Conservation (phyloP, 2,797 vertebrate genomes). For the Mormyrus hasselquistii region DNA sequence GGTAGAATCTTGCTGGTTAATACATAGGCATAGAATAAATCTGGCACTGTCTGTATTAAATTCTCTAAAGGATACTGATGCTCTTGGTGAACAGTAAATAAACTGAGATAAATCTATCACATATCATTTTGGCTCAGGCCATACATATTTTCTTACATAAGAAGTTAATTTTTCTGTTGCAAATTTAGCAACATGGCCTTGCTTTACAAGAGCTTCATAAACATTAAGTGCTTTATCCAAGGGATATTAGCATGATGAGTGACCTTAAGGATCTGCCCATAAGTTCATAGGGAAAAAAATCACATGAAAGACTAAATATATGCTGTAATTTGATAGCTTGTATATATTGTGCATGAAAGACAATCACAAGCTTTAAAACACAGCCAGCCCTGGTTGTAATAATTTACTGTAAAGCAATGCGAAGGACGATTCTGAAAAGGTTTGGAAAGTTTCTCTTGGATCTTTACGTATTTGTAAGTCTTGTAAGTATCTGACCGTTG, state of each 20-base stretch:
- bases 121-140: not conserved
- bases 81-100: not conserved
- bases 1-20: not conserved
- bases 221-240: not conserved
- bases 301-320: not conserved
- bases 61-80: not conserved
- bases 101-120: not conserved
- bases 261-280: not conserved
- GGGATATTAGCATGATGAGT: not conserved
- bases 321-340: not conserved
- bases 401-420: not conserved
- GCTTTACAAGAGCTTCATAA: not conserved
- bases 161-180: not conserved
- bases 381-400: not conserved
- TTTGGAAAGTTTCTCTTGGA: not conserved
- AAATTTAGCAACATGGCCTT: not conserved
- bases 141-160: not conserved
- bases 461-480: not conserved
- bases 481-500: not conserved
- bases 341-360: not conserved
- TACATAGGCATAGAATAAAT: not conserved
- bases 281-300: not conserved
- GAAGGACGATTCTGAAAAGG: not conserved
- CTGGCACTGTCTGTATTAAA: not conserved
- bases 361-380: not conserved